Percentiles rank a stretch among this genome's conserved stretches.
Evolutionary conservation across 2,113 vertebrate species (phyloP).

Genomic region (Recurvirostra avosetta): DNA sequence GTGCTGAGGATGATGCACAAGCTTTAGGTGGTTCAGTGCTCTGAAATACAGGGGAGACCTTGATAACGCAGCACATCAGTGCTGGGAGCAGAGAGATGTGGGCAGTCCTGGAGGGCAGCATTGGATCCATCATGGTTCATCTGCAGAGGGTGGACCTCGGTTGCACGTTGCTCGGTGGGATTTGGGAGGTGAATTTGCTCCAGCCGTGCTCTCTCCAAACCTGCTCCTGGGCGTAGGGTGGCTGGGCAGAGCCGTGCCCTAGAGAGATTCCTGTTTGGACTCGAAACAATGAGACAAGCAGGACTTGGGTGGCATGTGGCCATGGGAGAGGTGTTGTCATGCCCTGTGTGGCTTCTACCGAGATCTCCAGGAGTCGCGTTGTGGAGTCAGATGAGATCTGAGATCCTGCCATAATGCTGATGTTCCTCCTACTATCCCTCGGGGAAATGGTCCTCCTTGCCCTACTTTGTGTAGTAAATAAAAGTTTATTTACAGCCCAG

Average conservation of each 20-base stretch:
- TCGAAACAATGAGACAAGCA: background rate
- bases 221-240: background rate
- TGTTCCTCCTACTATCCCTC: background rate
- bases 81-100: background rate
- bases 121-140: background rate
- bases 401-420: background rate
- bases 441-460: background rate
- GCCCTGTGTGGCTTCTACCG: background rate
- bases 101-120: background rate
- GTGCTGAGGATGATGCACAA: background rate
- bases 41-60: background rate
- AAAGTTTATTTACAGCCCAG: conserved; percentile 26
- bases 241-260: background rate
- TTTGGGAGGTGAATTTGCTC: background rate
- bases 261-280: background rate
- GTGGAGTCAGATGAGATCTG: background rate
- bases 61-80: background rate
- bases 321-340: background rate
- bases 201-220: background rate
- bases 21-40: background rate
- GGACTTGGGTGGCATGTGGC: background rate
- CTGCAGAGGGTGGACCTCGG: background rate
- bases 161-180: background rate
- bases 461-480: conserved; percentile 37
- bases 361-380: background rate